phyloP scores from a whole-genome alignment of 64 coral and sea anemone species.

The Pachyseris speciosa region DNA sequence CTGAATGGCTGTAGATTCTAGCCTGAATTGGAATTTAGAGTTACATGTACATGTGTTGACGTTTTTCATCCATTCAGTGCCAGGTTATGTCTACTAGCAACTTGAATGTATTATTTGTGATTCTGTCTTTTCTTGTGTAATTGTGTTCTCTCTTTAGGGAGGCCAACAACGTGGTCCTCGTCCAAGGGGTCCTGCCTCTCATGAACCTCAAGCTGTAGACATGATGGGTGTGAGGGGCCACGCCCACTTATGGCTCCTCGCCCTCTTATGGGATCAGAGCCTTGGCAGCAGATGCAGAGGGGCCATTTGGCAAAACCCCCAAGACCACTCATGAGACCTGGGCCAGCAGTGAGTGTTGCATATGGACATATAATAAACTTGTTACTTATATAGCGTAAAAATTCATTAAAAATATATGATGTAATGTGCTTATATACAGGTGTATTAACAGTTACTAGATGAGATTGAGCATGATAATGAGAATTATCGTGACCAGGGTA shows the following conservation, averaged over 20 bases:
- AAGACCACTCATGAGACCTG: conserved; percentile 73
- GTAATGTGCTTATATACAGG: not conserved
- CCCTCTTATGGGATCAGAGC: conserved; percentile 38
- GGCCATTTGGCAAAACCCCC: conserved; percentile 43
- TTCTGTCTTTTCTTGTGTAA: no score
- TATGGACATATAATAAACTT: no score
- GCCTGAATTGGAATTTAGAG: no score
- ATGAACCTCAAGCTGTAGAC: conserved; percentile 17
- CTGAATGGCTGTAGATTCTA: no score
- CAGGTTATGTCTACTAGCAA: no score
- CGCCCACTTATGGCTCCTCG: conserved; percentile 53
- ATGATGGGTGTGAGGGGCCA: conserved; percentile 24
- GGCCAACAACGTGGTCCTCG: not conserved
- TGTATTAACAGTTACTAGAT: not conserved
- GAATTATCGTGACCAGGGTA: no score
- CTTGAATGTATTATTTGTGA: no score
- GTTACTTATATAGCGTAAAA: no score
- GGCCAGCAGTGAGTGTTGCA: not conserved
- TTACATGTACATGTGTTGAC: no score
- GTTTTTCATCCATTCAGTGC: no score
- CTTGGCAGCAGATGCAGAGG: conserved; percentile 11
- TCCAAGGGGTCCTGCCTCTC: not conserved
- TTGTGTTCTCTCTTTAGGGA: conserved; percentile 21
- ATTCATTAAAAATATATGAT: no score
- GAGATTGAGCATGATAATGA: no score